These are phyloP conservation scores for Neolamprologus kungweensis DNA, from an alignment of 2,113 vertebrate species.

Conservation along the genomic window DNA sequence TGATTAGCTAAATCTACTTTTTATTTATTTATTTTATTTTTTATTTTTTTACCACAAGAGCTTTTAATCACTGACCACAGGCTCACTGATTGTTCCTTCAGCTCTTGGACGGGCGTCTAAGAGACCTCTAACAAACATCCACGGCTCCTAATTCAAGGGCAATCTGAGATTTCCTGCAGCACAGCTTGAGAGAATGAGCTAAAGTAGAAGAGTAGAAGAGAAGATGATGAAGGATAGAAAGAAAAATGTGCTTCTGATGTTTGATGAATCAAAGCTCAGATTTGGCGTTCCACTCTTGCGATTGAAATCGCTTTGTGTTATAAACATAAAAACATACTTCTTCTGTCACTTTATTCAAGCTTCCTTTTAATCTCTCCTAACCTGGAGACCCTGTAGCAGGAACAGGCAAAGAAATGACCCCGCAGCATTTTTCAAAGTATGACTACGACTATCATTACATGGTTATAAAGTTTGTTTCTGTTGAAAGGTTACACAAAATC, in stretches of 20 bases:
- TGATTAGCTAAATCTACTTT: neutral
- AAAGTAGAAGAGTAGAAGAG: neutral
- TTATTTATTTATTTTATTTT: neutral
- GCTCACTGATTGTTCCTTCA: conserved; percentile 10
- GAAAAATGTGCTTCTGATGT: neutral
- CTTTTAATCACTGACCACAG: conserved; percentile 12
- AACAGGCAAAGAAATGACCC: neutral
- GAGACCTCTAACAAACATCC: conserved; percentile 7
- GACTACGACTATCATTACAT: neutral
- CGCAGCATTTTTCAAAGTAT: neutral
- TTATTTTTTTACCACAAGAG: neutral
- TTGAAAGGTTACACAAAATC: neutral
- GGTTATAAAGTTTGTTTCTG: neutral
- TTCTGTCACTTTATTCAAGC: neutral
- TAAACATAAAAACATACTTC: neutral
- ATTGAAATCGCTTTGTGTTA: neutral
- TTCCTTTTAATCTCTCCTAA: neutral
- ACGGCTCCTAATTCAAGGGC: conserved; percentile 19
- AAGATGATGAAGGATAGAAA: neutral
- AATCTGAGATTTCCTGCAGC: conserved; percentile 7
- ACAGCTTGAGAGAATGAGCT: neutral
- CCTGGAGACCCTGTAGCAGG: neutral
- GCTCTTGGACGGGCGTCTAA: neutral
- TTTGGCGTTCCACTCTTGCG: neutral
- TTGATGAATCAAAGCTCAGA: neutral